These are phyloP conservation scores for Molorchus minor DNA, from an alignment of 2,888 invertebrate species.

Conservation along the genomic window DNA sequence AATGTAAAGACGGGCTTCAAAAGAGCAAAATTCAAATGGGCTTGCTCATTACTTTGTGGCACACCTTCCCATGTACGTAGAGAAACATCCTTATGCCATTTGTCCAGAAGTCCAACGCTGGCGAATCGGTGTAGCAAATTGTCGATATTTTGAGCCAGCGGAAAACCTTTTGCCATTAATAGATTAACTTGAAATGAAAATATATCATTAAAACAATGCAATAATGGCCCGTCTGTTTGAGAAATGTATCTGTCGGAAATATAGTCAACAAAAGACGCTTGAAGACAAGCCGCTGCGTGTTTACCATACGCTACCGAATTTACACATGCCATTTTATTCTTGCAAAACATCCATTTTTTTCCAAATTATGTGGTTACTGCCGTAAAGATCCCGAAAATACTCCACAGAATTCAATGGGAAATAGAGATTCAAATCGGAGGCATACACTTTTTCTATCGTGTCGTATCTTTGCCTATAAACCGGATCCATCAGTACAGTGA, in stretches of 20 bases:
- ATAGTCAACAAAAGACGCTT: slow-evolving; percentile 49
- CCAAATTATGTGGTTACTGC: slow-evolving; percentile 8
- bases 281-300: slow-evolving; percentile 45
- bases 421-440: slow-evolving; percentile 44
- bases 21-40: neutral
- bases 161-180: slow-evolving; percentile 53
- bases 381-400: slow-evolving; percentile 39
- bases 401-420: slow-evolving; percentile 39
- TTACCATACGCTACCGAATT: slow-evolving; percentile 42
- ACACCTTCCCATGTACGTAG: neutral
- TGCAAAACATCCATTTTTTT: slow-evolving; percentile 37
- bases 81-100: slow-evolving; percentile 31
- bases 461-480: slow-evolving; percentile 46
- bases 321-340: slow-evolving; percentile 44
- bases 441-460: slow-evolving; percentile 44
- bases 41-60: neutral
- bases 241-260: slow-evolving; percentile 46
- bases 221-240: slow-evolving; percentile 34
- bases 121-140: slow-evolving; percentile 45
- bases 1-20: neutral
- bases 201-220: slow-evolving; percentile 49
- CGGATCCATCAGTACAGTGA: slow-evolving; percentile 44
- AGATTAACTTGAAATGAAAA: slow-evolving; percentile 54
- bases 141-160: slow-evolving; percentile 47
- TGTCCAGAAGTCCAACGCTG: slow-evolving; percentile 43